Percentiles rank a stretch among this genome's conserved stretches.
Conservation (phyloP, 2,888 invertebrate genomes). For the Clanis bilineata region DNA sequence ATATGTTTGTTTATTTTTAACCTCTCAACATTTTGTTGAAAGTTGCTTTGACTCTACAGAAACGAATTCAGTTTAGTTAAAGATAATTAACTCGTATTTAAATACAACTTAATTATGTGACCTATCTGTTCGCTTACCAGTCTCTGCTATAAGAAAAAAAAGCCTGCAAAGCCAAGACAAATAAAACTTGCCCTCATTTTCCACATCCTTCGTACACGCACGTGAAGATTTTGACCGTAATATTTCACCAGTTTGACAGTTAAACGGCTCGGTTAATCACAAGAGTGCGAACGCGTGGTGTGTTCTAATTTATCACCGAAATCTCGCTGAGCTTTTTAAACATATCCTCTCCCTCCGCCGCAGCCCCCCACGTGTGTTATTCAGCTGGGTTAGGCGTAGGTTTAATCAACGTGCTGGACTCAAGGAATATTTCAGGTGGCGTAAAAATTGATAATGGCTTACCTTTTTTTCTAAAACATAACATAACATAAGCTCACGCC, state of each 20-base stretch:
- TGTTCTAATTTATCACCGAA: neutral
- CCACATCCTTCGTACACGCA: neutral
- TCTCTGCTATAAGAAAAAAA: too few relatives aligned
- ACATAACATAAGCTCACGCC: too few relatives aligned
- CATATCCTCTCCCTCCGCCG: neutral
- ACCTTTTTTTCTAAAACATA: too few relatives aligned
- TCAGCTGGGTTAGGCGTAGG: neutral
- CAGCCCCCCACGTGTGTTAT: neutral
- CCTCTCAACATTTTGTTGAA: too few relatives aligned
- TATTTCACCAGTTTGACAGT: neutral
- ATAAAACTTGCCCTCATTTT: neutral
- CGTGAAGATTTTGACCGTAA: neutral
- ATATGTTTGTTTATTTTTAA: too few relatives aligned
- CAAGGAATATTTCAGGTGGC: neutral
- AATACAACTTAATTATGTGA: too few relatives aligned
- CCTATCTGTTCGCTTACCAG: too few relatives aligned
- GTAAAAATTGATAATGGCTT: too few relatives aligned
- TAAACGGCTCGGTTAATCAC: neutral
- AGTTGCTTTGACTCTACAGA: too few relatives aligned
- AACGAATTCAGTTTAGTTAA: too few relatives aligned
- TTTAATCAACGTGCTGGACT: neutral
- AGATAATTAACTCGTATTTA: too few relatives aligned
- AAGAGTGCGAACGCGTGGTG: neutral
- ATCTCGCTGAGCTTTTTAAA: conserved; percentile 1
- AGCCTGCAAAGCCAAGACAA: too few relatives aligned